These are phyloP conservation scores for Synchiropus splendidus DNA, from an alignment of 2,113 vertebrate species.

Conservation along the genomic window DNA sequence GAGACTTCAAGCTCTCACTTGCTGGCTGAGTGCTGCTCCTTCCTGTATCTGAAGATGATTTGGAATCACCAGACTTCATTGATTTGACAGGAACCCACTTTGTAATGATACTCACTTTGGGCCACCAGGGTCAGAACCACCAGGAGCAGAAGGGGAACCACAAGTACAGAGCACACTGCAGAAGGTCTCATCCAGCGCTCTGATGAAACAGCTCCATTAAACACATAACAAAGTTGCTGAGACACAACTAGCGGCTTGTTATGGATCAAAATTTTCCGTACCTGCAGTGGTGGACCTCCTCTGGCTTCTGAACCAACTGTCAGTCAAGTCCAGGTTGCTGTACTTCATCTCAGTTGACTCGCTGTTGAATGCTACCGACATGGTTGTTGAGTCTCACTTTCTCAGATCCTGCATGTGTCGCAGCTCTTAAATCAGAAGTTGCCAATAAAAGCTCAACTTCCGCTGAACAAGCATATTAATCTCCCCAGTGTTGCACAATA, in stretches of 20 bases:
- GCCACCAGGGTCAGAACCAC: slow-evolving; percentile 19
- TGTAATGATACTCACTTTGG: slow-evolving; percentile 21
- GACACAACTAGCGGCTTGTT: too few relatives aligned
- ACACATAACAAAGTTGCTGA: too few relatives aligned
- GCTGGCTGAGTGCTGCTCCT: neutral
- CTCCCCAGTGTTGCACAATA: too few relatives aligned
- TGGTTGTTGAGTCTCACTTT: neutral
- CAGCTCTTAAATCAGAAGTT: neutral
- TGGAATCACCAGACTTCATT: too few relatives aligned
- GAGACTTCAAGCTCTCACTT: neutral
- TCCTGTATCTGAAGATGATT: neutral
- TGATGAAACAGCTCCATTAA: slow-evolving; percentile 4
- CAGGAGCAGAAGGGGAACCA: slow-evolving; percentile 16
- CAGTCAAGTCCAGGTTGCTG: neutral
- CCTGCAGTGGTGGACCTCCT: neutral
- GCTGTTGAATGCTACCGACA: slow-evolving; percentile 6
- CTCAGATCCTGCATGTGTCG: slow-evolving; percentile 5
- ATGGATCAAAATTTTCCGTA: neutral
- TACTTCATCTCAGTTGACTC: neutral
- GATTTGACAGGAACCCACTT: too few relatives aligned
- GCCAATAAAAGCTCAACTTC: too few relatives aligned
- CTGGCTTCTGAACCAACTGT: too few relatives aligned
- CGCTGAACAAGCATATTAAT: too few relatives aligned
- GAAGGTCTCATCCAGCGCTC: slow-evolving; percentile 13
- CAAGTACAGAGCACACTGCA: slow-evolving; percentile 10